Evolutionary conservation across 1,140 invertebrate species (phyloP).

Genomic region (Rhopalosiphum padi): DNA sequence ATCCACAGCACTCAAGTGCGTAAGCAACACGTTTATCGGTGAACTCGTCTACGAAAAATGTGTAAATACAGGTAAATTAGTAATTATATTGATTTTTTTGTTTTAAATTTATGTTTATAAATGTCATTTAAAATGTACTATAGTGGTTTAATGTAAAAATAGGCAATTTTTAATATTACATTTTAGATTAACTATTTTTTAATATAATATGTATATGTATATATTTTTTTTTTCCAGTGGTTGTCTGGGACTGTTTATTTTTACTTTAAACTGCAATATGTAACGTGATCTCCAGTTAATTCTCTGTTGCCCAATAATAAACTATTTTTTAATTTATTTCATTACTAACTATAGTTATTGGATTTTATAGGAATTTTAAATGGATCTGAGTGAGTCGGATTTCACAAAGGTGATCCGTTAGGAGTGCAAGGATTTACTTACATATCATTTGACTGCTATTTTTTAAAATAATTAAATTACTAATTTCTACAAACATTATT

Average conservation of each 20-base stretch:
- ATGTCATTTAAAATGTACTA: too few species aligned
- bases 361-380: background rate
- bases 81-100: background rate
- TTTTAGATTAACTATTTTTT: background rate
- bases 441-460: background rate
- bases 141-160: background rate
- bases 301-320: background rate
- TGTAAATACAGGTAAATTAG: background rate
- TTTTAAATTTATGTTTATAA: background rate
- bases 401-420: background rate
- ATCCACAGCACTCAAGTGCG: slow-evolving; percentile 75
- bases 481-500: slow-evolving; percentile 1
- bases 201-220: too few species aligned
- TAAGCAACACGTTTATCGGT: slow-evolving; percentile 74
- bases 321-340: background rate
- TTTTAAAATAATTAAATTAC: background rate
- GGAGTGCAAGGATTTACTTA: background rate
- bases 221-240: background rate
- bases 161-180: background rate
- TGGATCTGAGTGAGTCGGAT: background rate
- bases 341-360: background rate
- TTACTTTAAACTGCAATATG: background rate
- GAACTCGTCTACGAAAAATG: slow-evolving; percentile 68
- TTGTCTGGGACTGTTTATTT: background rate
- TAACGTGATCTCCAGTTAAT: background rate